A percentile compares a stretch with the other conserved stretches of the same genome.
These are phyloP conservation scores for Acleris cristana DNA, from an alignment of 2,888 invertebrate genomes.

Conservation along the genomic window DNA sequence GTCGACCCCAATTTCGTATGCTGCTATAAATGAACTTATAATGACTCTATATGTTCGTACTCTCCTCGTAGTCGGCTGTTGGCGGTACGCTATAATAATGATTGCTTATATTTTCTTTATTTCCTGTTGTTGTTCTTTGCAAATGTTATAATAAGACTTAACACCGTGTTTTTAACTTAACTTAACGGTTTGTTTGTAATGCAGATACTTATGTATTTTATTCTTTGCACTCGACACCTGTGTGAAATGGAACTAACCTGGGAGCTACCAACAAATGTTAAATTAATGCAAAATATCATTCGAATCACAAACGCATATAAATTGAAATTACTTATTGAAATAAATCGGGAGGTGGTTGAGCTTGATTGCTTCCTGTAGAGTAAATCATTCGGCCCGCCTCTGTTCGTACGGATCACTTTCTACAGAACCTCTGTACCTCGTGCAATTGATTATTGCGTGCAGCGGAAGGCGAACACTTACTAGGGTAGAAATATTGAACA, in stretches of 20 bases:
- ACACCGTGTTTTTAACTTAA: too few species aligned
- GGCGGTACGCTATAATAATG: too few species aligned
- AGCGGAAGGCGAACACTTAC: too few species aligned
- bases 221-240: neutral
- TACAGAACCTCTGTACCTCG: constrained; percentile 24
- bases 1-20: constrained; percentile 21
- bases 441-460: constrained; percentile 43
- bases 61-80: too few species aligned
- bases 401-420: constrained; percentile 33
- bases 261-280: too few species aligned
- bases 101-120: too few species aligned
- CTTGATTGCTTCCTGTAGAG: constrained; percentile 16
- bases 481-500: too few species aligned
- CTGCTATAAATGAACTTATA: neutral
- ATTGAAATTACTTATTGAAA: constrained; percentile 14
- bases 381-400: constrained; percentile 2
- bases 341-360: neutral
- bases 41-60: neutral
- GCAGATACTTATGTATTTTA: neutral
- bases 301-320: neutral
- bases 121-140: neutral
- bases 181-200: too few species aligned
- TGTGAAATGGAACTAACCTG: too few species aligned
- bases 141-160: too few species aligned
- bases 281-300: too few species aligned